These are phyloP conservation scores for Nymphalis polychloros DNA, from an alignment of 2,888 invertebrate genomes.

Conservation along the genomic window DNA sequence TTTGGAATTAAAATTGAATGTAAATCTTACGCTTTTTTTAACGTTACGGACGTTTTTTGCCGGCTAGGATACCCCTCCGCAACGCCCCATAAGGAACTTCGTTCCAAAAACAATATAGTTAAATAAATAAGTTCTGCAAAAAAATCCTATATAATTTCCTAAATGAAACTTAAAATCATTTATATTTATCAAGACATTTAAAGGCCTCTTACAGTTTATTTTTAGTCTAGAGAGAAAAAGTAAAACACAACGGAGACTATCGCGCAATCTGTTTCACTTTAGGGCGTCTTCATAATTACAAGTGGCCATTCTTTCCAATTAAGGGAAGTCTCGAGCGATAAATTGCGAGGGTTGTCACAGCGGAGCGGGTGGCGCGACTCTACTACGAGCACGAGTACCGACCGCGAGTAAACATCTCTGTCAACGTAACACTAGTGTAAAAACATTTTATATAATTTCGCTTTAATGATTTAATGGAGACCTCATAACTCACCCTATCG, in stretches of 20 bases:
- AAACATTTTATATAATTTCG: slow-evolving; percentile 51
- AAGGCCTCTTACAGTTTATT: slow-evolving; percentile 37
- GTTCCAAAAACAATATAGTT: no score
- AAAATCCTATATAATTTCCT: background rate
- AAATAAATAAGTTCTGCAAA: background rate
- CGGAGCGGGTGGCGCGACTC: slow-evolving; percentile 44
- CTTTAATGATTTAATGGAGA: slow-evolving; percentile 70
- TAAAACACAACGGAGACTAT: slow-evolving; percentile 57
- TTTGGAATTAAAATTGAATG: no score
- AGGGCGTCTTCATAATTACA: slow-evolving; percentile 81
- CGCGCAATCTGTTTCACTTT: slow-evolving; percentile 81
- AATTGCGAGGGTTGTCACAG: slow-evolving; percentile 77
- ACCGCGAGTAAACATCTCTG: slow-evolving; percentile 68
- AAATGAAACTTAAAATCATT: slow-evolving; percentile 18
- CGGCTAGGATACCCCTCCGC: no score
- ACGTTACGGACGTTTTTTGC: no score
- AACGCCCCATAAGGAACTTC: no score
- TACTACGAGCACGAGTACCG: slow-evolving; percentile 51
- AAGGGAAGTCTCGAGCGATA: slow-evolving; percentile 80
- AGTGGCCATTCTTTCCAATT: slow-evolving; percentile 82
- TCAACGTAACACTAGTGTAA: slow-evolving; percentile 61
- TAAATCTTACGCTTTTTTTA: no score
- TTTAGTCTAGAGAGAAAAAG: slow-evolving; percentile 56
- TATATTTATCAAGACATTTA: slow-evolving; percentile 34
- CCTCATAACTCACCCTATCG: slow-evolving; percentile 60